phyloP scores from a whole-genome alignment of 2,888 invertebrate species.

The Pyralis farinalis region DNA sequence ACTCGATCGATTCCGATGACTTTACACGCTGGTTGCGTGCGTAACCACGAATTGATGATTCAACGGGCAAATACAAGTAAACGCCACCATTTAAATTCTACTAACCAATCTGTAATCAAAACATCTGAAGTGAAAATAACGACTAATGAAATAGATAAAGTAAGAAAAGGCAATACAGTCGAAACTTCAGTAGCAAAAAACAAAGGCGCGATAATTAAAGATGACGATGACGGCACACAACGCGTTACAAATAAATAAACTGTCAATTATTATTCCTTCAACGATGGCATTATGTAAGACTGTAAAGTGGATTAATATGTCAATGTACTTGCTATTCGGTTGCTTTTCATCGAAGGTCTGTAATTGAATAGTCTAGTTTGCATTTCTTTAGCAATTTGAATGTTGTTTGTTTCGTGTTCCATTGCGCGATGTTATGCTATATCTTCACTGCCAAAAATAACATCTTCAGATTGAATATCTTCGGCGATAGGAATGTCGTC shows the following conservation, averaged over 20 bases:
- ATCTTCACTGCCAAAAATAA: conserved; percentile 2
- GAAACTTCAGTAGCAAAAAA: conserved; percentile 9
- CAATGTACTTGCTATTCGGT: conserved; percentile 51
- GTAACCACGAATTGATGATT: conserved; percentile 39
- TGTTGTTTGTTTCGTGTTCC: conserved; percentile 10
- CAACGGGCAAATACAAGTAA: conserved; percentile 44
- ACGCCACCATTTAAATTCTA: conserved; percentile 41
- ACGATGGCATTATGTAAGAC: conserved; percentile 47
- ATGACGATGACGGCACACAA: conserved; percentile 39
- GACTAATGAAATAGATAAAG: conserved; percentile 13
- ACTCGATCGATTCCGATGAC: conserved; percentile 18
- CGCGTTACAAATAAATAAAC: conserved; percentile 47
- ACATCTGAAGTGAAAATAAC: conserved; percentile 10
- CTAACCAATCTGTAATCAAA: conserved; percentile 14
- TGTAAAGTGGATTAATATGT: conserved; percentile 59
- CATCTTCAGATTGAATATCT: neutral
- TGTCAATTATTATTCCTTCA: conserved; percentile 43
- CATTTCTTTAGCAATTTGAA: conserved; percentile 15
- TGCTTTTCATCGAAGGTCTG: conserved; percentile 29
- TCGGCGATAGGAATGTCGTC: neutral
- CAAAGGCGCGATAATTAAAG: conserved; percentile 34
- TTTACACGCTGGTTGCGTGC: conserved; percentile 27
- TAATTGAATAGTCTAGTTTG: conserved; percentile 33
- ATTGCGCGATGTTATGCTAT: conserved; percentile 6
- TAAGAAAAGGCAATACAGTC: conserved; percentile 11